Conservation (phyloP, 1,140 invertebrate genomes). For the Ooceraea biroi region DNA sequence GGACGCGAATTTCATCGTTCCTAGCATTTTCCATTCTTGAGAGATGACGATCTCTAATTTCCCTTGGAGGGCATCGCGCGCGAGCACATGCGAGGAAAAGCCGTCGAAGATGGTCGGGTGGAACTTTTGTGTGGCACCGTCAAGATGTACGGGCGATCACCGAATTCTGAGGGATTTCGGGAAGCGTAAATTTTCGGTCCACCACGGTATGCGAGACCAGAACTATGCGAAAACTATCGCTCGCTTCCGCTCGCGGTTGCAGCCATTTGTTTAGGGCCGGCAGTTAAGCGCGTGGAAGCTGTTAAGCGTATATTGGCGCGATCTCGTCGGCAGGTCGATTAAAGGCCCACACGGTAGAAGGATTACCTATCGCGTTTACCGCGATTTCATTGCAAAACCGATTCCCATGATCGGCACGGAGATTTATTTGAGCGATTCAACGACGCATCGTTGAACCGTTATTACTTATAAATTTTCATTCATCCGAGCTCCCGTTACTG, state of each 20-base stretch:
- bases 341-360: conserved; percentile 22
- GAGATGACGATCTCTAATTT: conserved; percentile 39
- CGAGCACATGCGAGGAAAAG: conserved; percentile 6
- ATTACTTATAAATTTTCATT: conserved; percentile 19
- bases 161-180: conserved; percentile 58
- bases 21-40: conserved; percentile 11
- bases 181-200: conserved; percentile 58
- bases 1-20: conserved; percentile 23
- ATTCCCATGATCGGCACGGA: not conserved
- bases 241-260: conserved; percentile 16
- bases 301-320: conserved; percentile 59
- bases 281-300: conserved; percentile 54
- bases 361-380: not conserved
- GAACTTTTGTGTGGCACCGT: conserved; percentile 47
- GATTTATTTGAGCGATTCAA: conserved; percentile 2
- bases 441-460: not conserved
- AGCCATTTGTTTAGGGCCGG: conserved; percentile 57
- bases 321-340: conserved; percentile 57
- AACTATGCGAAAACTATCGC: conserved; percentile 63
- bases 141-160: conserved; percentile 36
- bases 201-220: conserved; percentile 41
- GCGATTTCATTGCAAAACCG: not conserved
- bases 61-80: not conserved
- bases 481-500: too few species aligned
- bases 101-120: conserved; percentile 20